A percentile compares a stretch with the other conserved stretches of the same genome.
Evolutionary conservation across 2,113 vertebrate genomes (phyloP).

Genomic region (Brachirus orientalis): DNA sequence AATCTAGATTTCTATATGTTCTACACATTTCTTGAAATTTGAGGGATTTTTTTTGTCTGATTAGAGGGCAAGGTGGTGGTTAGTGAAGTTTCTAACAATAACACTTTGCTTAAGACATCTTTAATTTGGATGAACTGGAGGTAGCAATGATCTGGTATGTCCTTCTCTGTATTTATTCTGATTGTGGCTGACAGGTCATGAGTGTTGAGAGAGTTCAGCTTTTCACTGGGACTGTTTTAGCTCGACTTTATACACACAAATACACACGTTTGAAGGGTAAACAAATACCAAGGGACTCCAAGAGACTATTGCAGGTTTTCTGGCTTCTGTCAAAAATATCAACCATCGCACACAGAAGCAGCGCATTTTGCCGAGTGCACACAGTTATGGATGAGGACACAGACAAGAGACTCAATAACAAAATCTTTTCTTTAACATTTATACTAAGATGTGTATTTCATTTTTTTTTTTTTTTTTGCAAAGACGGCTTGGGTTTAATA

Average conservation of each 20-base stretch:
- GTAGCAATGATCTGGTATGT: conserved; percentile 55
- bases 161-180: conserved; percentile 60
- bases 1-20: conserved; percentile 21
- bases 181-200: conserved; percentile 65
- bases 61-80: conserved; percentile 60
- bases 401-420: conserved; percentile 3
- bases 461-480: neutral
- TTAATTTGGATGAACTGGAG: conserved; percentile 69
- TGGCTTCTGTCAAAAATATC: conserved; percentile 38
- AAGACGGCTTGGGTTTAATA: neutral
- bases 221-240: conserved; percentile 34
- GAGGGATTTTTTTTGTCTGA: conserved; percentile 41
- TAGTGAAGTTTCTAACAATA: conserved; percentile 59
- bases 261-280: conserved; percentile 4
- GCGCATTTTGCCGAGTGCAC: conserved; percentile 25
- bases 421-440: neutral
- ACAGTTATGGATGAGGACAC: conserved; percentile 22
- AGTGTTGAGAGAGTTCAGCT: conserved; percentile 37
- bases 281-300: conserved; percentile 31
- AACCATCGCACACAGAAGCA: conserved; percentile 20
- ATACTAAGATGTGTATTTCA: neutral
- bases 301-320: no score
- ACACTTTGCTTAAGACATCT: conserved; percentile 59
- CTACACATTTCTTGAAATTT: conserved; percentile 8
- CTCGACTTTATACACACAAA: neutral